Base-by-base conservation (phyloP, 2,888 invertebrate genomes). In the Nasonovia ribisnigri region DNA sequence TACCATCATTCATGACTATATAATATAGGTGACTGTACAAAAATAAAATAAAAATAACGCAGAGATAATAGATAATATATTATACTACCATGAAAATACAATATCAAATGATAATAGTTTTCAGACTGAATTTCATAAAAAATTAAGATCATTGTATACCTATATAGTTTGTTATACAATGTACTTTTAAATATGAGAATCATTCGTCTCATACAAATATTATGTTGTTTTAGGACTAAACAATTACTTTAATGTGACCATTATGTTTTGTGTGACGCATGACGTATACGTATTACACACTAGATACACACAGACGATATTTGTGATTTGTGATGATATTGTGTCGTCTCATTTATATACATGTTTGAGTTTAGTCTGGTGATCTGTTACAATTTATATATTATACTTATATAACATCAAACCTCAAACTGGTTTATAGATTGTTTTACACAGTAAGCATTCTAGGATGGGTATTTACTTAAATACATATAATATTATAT, bases 401-500 rank as follows among this genome's bases (percentile, higher is more conserved):
- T 77, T 8, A 36, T 36, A 77, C 36, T 77, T 42, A 2, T 20
- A 20, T 36, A 20, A 77, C 67, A n/a, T 67, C 36, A 67, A 77
- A 77, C 77, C 77, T 67, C 36, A 67, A 77, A 77, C 77, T 36
- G 77, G 77, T 77, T 77, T 77, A 77, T 77, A 36, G 36, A 77
- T 36, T 36, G 20, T 77, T 77, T 24, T 20, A 36, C 20, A 77
- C 36, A 8, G 36, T 20, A 24, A 36, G 77, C 36, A 77, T 77
- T 77, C 20, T 20, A 36, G 36, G 8, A 20, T 36, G 77, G 77
- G 20, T 13, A 20, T 54, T 36, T 67, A 67, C 67, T 67, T n/a
- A 67, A 36, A 67, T 36, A 36, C 36, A 6, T 67, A 36, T 67
- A 6, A 36, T 67, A 6, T 54, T 36, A 36, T 77, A 36, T 36